These are phyloP conservation scores for Otolemur garnettii DNA, from an alignment of 2,113 vertebrate species.

Conservation along the genomic window DNA sequence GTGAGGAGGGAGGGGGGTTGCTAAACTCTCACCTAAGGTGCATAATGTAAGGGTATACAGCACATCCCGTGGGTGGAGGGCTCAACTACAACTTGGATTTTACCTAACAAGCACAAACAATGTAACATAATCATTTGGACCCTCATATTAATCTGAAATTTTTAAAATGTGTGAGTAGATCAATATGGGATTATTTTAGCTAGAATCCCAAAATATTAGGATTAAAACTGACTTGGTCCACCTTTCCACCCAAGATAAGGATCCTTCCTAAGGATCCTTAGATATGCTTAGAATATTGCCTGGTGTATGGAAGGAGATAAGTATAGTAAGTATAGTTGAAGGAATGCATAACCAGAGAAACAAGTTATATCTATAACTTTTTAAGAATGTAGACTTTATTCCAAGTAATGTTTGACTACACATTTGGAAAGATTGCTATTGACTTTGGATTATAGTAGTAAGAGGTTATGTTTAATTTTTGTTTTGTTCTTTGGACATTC, in stretches of 20 bases:
- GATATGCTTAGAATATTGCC: constrained; percentile 16
- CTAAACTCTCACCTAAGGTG: too few relatives aligned
- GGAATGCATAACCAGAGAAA: neutral
- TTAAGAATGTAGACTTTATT: constrained; percentile 8
- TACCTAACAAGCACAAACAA: too few relatives aligned
- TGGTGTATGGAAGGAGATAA: neutral
- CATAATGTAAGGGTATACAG: too few relatives aligned
- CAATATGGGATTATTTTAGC: neutral
- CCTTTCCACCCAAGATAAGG: neutral
- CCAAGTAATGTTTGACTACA: neutral
- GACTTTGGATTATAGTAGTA: neutral
- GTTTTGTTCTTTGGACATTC: neutral
- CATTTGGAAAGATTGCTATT: neutral
- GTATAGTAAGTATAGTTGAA: neutral
- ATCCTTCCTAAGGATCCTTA: constrained; percentile 16
- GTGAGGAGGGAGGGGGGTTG: too few relatives aligned
- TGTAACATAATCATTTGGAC: too few relatives aligned
- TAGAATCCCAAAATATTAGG: neutral
- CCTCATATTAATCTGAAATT: too few relatives aligned
- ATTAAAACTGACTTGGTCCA: neutral
- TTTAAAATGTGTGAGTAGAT: neutral
- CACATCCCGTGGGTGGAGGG: too few relatives aligned
- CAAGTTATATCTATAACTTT: neutral
- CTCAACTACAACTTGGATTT: too few relatives aligned
- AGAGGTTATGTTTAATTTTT: constrained; percentile 18